Base-by-base conservation (phyloP, 35 echinoderm and acorn worm species). In the Ophioderma brevispina region DNA sequence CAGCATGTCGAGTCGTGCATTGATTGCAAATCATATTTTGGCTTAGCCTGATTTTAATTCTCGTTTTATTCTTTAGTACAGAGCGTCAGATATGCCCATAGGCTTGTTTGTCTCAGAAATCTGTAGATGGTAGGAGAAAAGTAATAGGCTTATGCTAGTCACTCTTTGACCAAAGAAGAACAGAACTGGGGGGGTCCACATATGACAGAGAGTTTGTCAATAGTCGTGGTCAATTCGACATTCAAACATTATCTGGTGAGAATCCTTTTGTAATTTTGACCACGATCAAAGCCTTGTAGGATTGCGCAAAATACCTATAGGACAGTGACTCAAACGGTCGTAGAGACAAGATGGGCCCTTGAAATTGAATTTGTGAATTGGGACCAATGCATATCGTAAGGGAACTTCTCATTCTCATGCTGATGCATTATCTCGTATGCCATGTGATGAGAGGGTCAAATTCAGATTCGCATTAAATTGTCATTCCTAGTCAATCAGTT, bases 201-300 rank as follows among this genome's bases (percentile, higher is more conserved):
- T 82, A 11, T 92, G 38, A 49, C 80, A 89, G 33, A 38, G 90
- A 40, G 94, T 81, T 92, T 35, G 39, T 90, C 94, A 13, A 92
- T 92, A 42, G 94, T 89, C n/a, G 0, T 80, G 91, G 87, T 81
- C 90, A 36, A 64, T 96, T 0, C 78, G 90, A 30, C 86, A 25
- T 97, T 97, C 63, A 36, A 78, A 21, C 87, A 96, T 39, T 96
- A 92, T 79, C 91, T 91, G 0, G 77, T 21, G 82, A 70, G 18
- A 80, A 55, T 32, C 36, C 38, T 32, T 90, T 93, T 40, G 40
- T 50, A 35, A 89, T 92, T 77, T 41, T 88, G 11, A 92, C 90
- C n/a, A n/a, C 18, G 94, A 96, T 36, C 94, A 96, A 28, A 81
- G 85, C 77, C 86, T 81, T 0, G 0, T 78, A 11, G 46, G 80